Evolutionary conservation across 2,888 invertebrate species (phyloP).

Genomic region (Pyrrhia umbra): DNA sequence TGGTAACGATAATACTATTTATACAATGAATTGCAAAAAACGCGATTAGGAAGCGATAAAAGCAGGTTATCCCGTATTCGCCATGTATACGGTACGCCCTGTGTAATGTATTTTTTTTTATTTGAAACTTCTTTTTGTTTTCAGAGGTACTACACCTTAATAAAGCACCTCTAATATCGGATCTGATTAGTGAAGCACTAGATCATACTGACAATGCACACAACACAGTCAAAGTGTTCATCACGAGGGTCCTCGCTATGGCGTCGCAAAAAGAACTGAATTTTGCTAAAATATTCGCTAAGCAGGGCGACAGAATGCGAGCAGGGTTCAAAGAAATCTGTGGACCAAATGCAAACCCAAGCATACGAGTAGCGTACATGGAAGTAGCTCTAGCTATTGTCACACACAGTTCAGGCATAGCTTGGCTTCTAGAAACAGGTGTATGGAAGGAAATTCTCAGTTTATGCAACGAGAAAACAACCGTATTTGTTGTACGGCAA

Average conservation of each 20-base stretch:
- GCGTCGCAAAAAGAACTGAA: conserved; percentile 90
- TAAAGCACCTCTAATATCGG: conserved; percentile 73
- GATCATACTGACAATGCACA: conserved; percentile 71
- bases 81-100: background rate
- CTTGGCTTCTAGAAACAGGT: conserved; percentile 91
- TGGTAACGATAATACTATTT: background rate
- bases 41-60: background rate
- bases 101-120: conserved; percentile 2
- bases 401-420: conserved; percentile 91
- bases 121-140: conserved; percentile 61
- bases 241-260: conserved; percentile 91
- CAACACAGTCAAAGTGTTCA: conserved; percentile 89
- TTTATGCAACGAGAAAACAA: conserved; percentile 92
- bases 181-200: conserved; percentile 74
- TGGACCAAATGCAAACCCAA: conserved; percentile 85
- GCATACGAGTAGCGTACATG: conserved; percentile 92
- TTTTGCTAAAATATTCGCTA: conserved; percentile 89
- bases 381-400: conserved; percentile 91
- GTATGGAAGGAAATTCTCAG: conserved; percentile 92
- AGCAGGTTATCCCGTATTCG: background rate
- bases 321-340: conserved; percentile 74
- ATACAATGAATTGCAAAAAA: background rate
- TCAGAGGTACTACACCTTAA: conserved; percentile 76
- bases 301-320: conserved; percentile 73
- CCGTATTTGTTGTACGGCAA: conserved; percentile 93